These are phyloP conservation scores for Chitala chitala DNA, from an alignment of 2,113 vertebrate genomes.

Conservation along the genomic window DNA sequence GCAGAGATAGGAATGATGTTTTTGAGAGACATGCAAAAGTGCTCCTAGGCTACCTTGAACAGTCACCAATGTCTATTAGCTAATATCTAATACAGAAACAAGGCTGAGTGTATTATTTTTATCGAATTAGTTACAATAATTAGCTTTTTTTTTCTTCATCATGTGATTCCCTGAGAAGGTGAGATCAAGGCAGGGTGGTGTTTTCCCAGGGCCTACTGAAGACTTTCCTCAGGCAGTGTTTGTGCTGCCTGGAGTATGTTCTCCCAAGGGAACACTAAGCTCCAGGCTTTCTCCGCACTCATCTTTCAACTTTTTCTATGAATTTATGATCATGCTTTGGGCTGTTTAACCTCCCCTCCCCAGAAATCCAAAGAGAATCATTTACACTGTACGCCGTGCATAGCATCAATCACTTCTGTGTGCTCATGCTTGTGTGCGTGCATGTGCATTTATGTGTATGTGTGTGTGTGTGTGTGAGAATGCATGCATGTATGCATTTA, in stretches of 20 bases:
- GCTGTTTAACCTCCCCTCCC: neutral
- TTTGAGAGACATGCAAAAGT: neutral
- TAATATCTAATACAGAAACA: neutral
- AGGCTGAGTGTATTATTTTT: neutral
- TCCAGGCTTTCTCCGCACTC: neutral
- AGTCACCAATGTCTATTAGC: neutral
- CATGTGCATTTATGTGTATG: too few species aligned
- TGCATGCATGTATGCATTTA: too few species aligned
- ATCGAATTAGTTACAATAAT: neutral
- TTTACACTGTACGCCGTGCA: neutral
- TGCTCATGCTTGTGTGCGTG: too few species aligned
- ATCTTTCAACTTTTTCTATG: neutral
- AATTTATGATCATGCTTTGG: neutral
- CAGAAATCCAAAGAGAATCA: neutral
- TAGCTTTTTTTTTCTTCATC: neutral
- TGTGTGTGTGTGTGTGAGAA: too few species aligned
- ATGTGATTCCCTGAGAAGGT: neutral
- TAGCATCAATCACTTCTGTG: too few species aligned
- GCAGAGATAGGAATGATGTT: constrained; percentile 1
- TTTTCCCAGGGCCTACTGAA: neutral
- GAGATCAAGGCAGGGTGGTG: neutral
- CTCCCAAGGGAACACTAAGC: neutral
- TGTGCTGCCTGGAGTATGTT: neutral
- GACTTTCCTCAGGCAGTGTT: neutral
- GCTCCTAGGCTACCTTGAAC: neutral